These are phyloP conservation scores for Zophobas atratus DNA, from an alignment of 1,140 invertebrate genomes.

Conservation along the genomic window DNA sequence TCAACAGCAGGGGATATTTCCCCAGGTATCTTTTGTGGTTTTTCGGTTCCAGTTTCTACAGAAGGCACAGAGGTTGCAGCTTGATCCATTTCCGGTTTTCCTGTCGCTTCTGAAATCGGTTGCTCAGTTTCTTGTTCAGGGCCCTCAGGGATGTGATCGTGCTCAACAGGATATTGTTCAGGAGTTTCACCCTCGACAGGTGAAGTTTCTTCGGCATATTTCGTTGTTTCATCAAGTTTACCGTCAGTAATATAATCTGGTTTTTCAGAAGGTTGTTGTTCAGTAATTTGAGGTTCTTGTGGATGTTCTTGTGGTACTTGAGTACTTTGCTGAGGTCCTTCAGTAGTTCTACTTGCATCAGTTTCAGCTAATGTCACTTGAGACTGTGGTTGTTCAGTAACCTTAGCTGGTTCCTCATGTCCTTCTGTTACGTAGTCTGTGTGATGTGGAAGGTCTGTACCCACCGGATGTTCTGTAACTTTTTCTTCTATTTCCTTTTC, in stretches of 20 bases:
- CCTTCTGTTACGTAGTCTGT: conserved; percentile 5
- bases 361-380: conserved; percentile 36
- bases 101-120: conserved; percentile 33
- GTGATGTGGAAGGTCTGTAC: conserved; percentile 5
- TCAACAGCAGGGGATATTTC: conserved; percentile 3
- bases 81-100: conserved; percentile 30
- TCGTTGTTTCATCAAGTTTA: conserved; percentile 20
- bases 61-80: conserved; percentile 33
- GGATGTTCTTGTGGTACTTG: conserved; percentile 18
- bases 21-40: conserved; percentile 22
- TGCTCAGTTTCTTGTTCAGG: conserved; percentile 51
- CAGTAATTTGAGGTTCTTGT: conserved; percentile 32
- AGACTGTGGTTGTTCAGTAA: not conserved
- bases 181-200: conserved; percentile 7
- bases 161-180: conserved; percentile 13
- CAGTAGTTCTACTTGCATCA: conserved; percentile 53
- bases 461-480: conserved; percentile 35
- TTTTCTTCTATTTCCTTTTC: conserved; percentile 11
- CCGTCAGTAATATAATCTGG: conserved; percentile 16
- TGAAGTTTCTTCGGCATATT: conserved; percentile 36
- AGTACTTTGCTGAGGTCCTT: conserved; percentile 44
- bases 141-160: conserved; percentile 12
- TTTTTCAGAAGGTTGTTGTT: conserved; percentile 51
- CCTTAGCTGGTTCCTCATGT: conserved; percentile 1
- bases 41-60: conserved; percentile 39